A percentile compares a stretch with the other conserved stretches of the same genome.
These are phyloP conservation scores for pig (Sus scrofa) DNA, from an alignment of 2,113 vertebrate species.

Conservation along the genomic window T2T-Sscrofa CM000822.6:42949001-42949500, in stretches of 20 bases:
- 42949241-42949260: not conserved
- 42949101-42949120: accelerated
- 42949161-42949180: not conserved
- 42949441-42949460: not conserved
- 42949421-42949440: not conserved
- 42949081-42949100: not conserved
- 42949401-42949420: not conserved
- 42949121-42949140: not conserved
- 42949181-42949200: not conserved
- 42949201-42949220: not conserved
- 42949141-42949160: not conserved
- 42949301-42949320: not conserved
- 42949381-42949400: accelerated
- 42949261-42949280: not conserved
- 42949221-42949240: not conserved
- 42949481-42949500: not conserved
- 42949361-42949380: not conserved
- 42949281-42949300: not conserved
- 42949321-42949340: not conserved
- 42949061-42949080: not conserved
- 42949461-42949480: not conserved
- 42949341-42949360: not conserved
- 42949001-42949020: not conserved
- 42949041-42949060: not conserved
- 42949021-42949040: not conserved